Percentiles rank a stretch among this genome's conserved stretches.
phyloP scores from a whole-genome alignment of 2,113 vertebrate genomes.

The Ceyx margarethae region DNA sequence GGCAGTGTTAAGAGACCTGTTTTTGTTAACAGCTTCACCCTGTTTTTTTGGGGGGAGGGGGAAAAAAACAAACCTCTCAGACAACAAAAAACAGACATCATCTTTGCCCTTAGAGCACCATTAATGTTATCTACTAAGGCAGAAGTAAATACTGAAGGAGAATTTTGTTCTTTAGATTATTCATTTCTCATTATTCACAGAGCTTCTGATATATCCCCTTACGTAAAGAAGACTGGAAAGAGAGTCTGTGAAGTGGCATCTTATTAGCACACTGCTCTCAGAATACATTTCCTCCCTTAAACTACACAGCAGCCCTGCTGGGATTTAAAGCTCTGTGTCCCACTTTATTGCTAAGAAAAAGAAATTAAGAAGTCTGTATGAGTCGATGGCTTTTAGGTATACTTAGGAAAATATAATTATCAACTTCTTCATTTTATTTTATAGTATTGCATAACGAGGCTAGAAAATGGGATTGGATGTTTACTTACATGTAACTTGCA shows the following conservation, averaged over 20 bases:
- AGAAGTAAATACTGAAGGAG: neutral
- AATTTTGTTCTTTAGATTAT: constrained; percentile 12
- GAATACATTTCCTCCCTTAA: constrained; percentile 20
- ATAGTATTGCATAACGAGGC: neutral
- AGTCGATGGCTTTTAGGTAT: neutral
- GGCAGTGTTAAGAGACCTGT: neutral
- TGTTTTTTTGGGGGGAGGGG: neutral
- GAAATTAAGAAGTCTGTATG: constrained; percentile 32
- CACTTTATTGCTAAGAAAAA: constrained; percentile 34
- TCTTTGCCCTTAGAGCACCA: neutral
- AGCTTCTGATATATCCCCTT: neutral
- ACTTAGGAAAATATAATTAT: constrained; percentile 25
- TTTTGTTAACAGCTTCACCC: neutral
- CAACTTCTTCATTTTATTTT: constrained; percentile 29
- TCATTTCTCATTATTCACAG: neutral
- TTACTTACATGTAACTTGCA: neutral
- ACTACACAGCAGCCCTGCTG: neutral
- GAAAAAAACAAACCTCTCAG: constrained; percentile 13
- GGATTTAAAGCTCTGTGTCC: neutral
- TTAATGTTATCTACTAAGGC: neutral
- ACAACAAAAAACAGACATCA: neutral
- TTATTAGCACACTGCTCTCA: constrained; percentile 27
- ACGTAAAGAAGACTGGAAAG: neutral
- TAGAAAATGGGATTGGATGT: constrained; percentile 22
- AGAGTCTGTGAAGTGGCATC: neutral